phyloP scores from a whole-genome alignment of 2,113 vertebrate species.

The Paratilapia polleni region DNA sequence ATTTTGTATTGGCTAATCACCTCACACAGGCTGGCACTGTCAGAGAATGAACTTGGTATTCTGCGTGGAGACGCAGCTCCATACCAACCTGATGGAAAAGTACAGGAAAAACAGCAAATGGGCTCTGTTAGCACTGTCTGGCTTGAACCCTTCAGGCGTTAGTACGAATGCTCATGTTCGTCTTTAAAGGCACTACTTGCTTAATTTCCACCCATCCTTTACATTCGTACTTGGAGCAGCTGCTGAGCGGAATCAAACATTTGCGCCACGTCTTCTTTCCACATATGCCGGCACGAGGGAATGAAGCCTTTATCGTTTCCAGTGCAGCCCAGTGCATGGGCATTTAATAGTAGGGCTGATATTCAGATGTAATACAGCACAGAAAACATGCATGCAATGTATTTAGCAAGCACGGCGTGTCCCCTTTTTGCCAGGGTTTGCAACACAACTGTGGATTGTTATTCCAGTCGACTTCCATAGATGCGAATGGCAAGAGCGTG shows the following conservation, averaged over 20 bases:
- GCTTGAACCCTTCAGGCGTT: background rate
- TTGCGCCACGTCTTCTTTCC: background rate
- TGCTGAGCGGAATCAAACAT: conserved; percentile 8
- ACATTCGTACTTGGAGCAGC: conserved; percentile 2
- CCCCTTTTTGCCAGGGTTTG: background rate
- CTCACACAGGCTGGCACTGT: conserved; percentile 54
- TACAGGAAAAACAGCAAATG: background rate
- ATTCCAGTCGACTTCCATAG: conserved; percentile 11
- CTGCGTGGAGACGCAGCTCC: conserved; percentile 24
- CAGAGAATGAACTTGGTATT: conserved; percentile 67
- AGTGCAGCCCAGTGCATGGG: background rate
- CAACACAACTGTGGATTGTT: conserved; percentile 27
- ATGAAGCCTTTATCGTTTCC: background rate
- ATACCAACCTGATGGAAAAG: conserved; percentile 18
- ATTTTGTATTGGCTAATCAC: conserved; percentile 36
- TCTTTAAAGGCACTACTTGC: conserved; percentile 19
- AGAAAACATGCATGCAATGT: background rate
- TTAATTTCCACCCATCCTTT: conserved; percentile 25
- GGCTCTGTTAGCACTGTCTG: background rate
- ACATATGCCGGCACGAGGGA: background rate
- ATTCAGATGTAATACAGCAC: background rate
- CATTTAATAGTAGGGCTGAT: background rate
- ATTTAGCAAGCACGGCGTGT: background rate
- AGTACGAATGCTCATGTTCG: background rate
- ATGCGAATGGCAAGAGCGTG: background rate